phyloP scores from a whole-genome alignment of 1,140 invertebrate genomes.

The Oedothorax gibbosus region DNA sequence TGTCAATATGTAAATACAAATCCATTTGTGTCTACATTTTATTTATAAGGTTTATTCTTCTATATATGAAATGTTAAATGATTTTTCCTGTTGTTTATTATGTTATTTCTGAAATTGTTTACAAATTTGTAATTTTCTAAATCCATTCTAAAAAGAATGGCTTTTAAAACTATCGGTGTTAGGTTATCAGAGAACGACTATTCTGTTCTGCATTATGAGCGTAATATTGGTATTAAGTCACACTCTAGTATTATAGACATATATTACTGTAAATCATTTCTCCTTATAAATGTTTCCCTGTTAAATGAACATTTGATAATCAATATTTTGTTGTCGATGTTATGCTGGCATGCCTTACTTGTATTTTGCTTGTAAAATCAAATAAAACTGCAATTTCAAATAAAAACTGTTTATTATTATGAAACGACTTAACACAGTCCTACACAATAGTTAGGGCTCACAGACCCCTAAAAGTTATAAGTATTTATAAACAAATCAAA shows the following conservation, averaged over 20 bases:
- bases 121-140: slow-evolving; percentile 1
- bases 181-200: background rate
- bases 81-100: too few species aligned
- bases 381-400: slow-evolving; percentile 44
- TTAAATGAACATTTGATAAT: slow-evolving; percentile 38
- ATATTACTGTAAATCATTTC: slow-evolving; percentile 7
- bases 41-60: background rate
- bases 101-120: background rate
- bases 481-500: too few species aligned
- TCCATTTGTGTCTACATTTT: too few species aligned
- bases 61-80: background rate
- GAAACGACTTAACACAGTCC: too few species aligned
- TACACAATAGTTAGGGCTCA: too few species aligned
- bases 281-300: slow-evolving; percentile 42
- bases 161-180: background rate
- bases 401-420: too few species aligned
- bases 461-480: too few species aligned
- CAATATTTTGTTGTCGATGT: slow-evolving; percentile 53
- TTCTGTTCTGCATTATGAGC: slow-evolving; percentile 8
- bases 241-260: slow-evolving; percentile 1
- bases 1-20: too few species aligned
- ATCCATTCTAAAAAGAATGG: background rate
- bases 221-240: background rate
- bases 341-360: slow-evolving; percentile 54
- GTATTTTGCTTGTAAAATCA: slow-evolving; percentile 51